These are phyloP conservation scores for Microctenopoma steveboyesi DNA, from an alignment of 2,797 vertebrate species.

Conservation along the genomic window DNA sequence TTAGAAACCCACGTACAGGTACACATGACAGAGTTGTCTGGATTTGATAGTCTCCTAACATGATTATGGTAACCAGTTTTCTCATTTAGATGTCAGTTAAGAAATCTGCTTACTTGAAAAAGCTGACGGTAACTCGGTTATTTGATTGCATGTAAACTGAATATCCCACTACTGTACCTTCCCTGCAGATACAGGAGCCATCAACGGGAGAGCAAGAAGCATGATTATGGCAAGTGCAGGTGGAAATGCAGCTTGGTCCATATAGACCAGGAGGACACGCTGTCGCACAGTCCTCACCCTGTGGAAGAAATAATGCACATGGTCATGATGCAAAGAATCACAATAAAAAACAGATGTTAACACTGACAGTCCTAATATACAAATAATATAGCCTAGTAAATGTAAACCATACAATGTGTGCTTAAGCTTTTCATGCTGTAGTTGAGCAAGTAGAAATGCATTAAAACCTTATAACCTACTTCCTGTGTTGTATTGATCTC, in stretches of 20 bases:
- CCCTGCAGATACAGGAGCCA: conserved; percentile 94
- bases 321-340: conserved; percentile 34
- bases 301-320: conserved; percentile 44
- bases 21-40: too few relatives aligned
- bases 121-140: too few relatives aligned
- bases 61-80: too few relatives aligned
- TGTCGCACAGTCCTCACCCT: conserved; percentile 90
- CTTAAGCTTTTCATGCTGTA: too few relatives aligned
- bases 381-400: conserved; percentile 21
- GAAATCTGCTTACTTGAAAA: too few relatives aligned
- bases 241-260: conserved; percentile 90
- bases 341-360: conserved; percentile 38
- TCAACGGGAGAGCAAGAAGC: conserved; percentile 90
- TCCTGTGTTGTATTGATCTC: too few relatives aligned
- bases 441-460: too few relatives aligned
- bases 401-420: neutral
- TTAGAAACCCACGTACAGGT: too few relatives aligned
- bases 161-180: conserved; percentile 83
- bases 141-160: too few relatives aligned
- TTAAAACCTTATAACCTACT: too few relatives aligned
- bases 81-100: too few relatives aligned
- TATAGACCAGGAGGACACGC: conserved; percentile 88
- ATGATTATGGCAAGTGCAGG: conserved; percentile 90
- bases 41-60: too few relatives aligned
- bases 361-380: conserved; percentile 30